Conservation (phyloP, 2,797 vertebrate species). For the Lacerta viridis region DNA sequence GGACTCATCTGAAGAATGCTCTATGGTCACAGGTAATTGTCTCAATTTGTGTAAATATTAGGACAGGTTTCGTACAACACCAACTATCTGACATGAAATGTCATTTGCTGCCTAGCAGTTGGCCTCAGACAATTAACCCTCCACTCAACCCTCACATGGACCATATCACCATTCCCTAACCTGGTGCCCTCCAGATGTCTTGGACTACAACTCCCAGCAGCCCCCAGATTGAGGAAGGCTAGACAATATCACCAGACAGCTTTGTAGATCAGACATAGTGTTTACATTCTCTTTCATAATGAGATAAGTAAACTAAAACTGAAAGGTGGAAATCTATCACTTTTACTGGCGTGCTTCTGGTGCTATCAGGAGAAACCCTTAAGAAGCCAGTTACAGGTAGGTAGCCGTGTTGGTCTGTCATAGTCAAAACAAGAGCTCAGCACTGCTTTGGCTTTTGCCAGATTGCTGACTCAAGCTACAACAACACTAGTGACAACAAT, state of each 20-base stretch:
- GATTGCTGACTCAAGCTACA: rapidly evolving
- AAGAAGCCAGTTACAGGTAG: neutral
- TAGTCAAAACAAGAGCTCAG: neutral
- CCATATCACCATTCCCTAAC: neutral
- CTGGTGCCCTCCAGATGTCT: neutral
- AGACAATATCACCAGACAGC: rapidly evolving
- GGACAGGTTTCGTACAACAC: slow-evolving; percentile 21
- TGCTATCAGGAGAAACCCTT: neutral
- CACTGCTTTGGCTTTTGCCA: slow-evolving; percentile 22
- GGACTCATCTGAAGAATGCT: slow-evolving; percentile 35
- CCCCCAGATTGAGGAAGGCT: neutral
- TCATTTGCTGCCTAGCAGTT: neutral
- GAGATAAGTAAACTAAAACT: neutral
- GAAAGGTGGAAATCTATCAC: neutral
- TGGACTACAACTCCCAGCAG: neutral
- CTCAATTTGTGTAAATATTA: neutral
- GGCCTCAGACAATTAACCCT: neutral
- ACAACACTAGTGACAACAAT: neutral
- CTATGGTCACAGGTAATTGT: slow-evolving; percentile 79
- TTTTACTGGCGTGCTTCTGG: neutral
- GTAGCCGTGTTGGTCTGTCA: too few relatives aligned
- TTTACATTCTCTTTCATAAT: neutral
- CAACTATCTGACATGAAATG: neutral
- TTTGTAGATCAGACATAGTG: slow-evolving; percentile 15
- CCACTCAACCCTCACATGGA: neutral